Conservation (phyloP, 2,888 invertebrate genomes). For the Alloscopus bannaensis region DNA sequence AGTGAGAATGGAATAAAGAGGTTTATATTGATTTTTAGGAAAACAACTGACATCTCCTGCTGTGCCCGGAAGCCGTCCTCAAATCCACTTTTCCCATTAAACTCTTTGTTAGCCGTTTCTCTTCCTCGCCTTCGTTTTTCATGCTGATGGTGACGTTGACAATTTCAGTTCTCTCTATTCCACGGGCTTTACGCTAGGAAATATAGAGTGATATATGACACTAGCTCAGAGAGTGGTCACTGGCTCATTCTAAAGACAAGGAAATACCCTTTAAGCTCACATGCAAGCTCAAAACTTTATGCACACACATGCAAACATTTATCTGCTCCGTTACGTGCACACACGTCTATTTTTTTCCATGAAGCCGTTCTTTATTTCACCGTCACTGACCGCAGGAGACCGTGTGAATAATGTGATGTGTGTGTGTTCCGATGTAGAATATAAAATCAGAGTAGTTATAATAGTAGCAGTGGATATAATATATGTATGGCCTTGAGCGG, state of each 20-base stretch:
- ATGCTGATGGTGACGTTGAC: slow-evolving; percentile 58
- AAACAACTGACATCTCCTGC: slow-evolving; percentile 71
- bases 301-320: slow-evolving; percentile 11
- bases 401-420: slow-evolving; percentile 53
- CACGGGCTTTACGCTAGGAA: too few species aligned
- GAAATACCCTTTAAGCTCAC: slow-evolving; percentile 9
- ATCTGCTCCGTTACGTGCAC: neutral
- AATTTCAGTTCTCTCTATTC: slow-evolving; percentile 9
- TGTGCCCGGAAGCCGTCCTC: slow-evolving; percentile 73
- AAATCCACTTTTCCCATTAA: slow-evolving; percentile 74
- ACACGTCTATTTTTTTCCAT: slow-evolving; percentile 22
- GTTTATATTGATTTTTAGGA: slow-evolving; percentile 68
- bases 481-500: slow-evolving; percentile 30
- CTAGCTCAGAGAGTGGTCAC: slow-evolving; percentile 21
- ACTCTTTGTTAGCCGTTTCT: slow-evolving; percentile 72
- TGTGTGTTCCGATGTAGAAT: slow-evolving; percentile 6
- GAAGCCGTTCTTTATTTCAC: slow-evolving; percentile 37
- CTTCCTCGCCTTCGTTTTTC: slow-evolving; percentile 47
- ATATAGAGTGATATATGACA: too few species aligned
- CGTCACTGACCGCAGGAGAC: slow-evolving; percentile 44
- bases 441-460: too few species aligned
- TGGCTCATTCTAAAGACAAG: slow-evolving; percentile 24
- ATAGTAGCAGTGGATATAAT: too few species aligned
- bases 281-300: neutral
- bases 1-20: slow-evolving; percentile 56